Evolutionary conservation across 64 coral and sea anemone species (phyloP).

Genomic region (Stichodactyla helianthus): DNA sequence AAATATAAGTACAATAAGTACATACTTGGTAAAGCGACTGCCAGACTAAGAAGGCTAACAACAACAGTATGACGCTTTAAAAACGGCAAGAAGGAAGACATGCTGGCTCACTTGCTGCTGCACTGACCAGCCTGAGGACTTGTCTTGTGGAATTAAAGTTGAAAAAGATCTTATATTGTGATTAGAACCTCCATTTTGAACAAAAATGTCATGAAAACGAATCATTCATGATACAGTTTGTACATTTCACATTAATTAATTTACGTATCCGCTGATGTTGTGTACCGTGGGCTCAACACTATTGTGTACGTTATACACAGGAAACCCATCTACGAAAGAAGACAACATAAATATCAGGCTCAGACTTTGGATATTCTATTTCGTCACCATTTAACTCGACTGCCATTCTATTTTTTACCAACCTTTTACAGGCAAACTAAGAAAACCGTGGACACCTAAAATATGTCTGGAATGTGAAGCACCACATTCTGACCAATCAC

Average conservation of each 20-base stretch:
- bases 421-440: too few species aligned
- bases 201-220: neutral
- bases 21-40: neutral
- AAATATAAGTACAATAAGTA: conserved; percentile 27
- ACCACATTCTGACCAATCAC: too few species aligned
- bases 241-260: neutral
- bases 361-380: too few species aligned
- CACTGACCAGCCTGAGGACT: neutral
- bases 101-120: neutral
- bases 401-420: too few species aligned
- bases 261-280: neutral
- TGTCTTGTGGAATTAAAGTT: neutral
- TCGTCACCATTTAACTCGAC: too few species aligned
- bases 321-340: too few species aligned
- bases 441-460: too few species aligned
- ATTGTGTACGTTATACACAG: too few species aligned
- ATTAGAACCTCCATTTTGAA: neutral
- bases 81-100: neutral
- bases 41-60: neutral
- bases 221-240: too few species aligned
- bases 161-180: neutral
- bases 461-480: too few species aligned
- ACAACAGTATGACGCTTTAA: conserved; percentile 17
- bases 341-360: too few species aligned
- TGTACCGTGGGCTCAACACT: too few species aligned